These are phyloP conservation scores for Vidua macroura DNA, from an alignment of 2,113 vertebrate species.

Conservation along the genomic window DNA sequence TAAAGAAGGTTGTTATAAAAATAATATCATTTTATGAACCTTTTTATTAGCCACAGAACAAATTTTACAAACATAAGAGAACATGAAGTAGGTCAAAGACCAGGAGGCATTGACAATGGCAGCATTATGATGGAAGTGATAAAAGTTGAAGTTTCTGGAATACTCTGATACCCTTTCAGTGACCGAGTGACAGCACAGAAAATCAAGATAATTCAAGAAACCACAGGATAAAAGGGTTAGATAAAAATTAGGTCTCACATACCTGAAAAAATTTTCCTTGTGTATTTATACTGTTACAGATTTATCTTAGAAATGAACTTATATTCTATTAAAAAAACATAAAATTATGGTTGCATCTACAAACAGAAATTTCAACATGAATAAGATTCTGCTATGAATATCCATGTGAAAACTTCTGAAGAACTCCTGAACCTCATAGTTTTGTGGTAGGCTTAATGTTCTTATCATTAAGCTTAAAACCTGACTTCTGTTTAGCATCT, in stretches of 20 bases:
- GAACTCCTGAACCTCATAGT: not conserved
- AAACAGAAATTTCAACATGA: not conserved
- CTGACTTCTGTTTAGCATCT: not conserved
- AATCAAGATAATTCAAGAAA: not conserved
- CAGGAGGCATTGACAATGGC: not conserved
- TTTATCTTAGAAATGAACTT: not conserved
- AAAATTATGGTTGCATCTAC: not conserved
- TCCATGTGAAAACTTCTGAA: not conserved
- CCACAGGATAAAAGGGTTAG: not conserved
- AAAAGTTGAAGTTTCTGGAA: not conserved
- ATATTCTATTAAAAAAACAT: not conserved
- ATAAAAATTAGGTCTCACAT: not conserved
- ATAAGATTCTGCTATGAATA: not conserved
- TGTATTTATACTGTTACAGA: not conserved
- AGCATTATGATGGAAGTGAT: not conserved
- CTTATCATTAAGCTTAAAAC: not conserved
- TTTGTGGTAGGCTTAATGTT: not conserved
- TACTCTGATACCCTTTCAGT: not conserved
- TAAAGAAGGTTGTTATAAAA: not conserved
- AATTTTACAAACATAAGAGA: not conserved
- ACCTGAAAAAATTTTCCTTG: not conserved
- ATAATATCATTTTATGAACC: not conserved
- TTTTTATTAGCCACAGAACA: not conserved
- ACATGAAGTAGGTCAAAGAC: not conserved
- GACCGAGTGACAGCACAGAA: not conserved